Base-by-base conservation (phyloP, 2,888 invertebrate species). In the Leptinotarsa tumamoca region DNA sequence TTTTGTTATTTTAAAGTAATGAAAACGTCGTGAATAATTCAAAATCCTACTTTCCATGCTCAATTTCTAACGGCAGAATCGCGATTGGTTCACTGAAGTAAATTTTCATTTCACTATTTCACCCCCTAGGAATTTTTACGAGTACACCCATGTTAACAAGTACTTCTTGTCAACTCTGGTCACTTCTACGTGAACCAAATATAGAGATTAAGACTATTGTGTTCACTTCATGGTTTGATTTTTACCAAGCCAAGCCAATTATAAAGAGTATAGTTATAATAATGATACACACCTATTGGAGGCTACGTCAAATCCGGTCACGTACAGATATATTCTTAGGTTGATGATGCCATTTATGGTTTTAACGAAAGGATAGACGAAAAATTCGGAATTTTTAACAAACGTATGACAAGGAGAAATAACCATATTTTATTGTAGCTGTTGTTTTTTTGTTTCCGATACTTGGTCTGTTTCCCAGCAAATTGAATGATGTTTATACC, bases 201-300 rank as follows among this genome's bases (percentile, higher is more conserved):
- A 63, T 27, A 33, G 63, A 63, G 63, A 63, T 33, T 27, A 27
- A 27, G 63, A 15, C n/a, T 27, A 18, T 63, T 63, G 63, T 33
- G 33, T 56, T 49, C 58, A 43, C 56, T 58, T 70, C 54, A 58
- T 58, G 43, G 58, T 33, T 70, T 70, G 18, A 58, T 58, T 70
- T 56, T 43, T 56, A 50, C 58, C n/a, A 54, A 58, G 18, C 58
- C 17, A 43, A 49, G 14, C 58, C 56, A 58, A 58, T 21, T 70
- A 70, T 49, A 17, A 58, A 58, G 58, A 58, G 56, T 58, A 49
- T 70, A 58, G 43, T 70, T 58, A 49, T 70, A 58, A 58, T 54
- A 70, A 70, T 70, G 58, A 70, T 43, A 69, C 69, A 15, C 23
- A 56, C 56, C 58, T 52, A 52, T 51, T 68, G 23, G 27, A 15